These are phyloP conservation scores for Glareola pratincola DNA, from an alignment of 2,113 vertebrate species.

Conservation along the genomic window DNA sequence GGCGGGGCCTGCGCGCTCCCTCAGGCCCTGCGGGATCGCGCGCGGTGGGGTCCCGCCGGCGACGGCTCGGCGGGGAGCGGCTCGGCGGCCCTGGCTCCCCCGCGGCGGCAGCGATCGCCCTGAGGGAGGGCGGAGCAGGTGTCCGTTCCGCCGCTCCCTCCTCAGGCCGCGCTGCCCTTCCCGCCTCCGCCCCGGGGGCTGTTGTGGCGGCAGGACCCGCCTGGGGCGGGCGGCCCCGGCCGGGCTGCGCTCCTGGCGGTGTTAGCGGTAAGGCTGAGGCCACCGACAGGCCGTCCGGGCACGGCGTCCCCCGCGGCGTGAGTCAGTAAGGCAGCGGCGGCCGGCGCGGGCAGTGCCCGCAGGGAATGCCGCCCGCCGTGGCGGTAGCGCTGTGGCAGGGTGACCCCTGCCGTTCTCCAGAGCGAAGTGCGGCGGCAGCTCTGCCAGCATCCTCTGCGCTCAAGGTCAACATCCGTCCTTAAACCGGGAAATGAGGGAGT, in stretches of 20 bases:
- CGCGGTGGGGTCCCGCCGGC: too few species aligned
- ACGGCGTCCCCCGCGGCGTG: accelerated
- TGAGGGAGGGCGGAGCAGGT: not conserved
- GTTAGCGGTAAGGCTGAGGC: not conserved
- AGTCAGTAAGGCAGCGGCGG: not conserved
- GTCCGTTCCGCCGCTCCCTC: not conserved
- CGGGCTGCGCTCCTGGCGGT: too few species aligned
- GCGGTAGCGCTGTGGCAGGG: not conserved
- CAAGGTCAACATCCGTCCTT: not conserved
- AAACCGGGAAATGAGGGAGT: accelerated
- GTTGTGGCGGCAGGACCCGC: not conserved
- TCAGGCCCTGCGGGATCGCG: not conserved
- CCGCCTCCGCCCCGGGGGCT: not conserved
- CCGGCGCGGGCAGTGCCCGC: accelerated
- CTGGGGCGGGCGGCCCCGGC: not conserved
- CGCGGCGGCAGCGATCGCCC: not conserved
- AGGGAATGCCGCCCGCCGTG: accelerated
- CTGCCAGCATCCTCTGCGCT: accelerated
- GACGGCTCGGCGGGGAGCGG: not conserved
- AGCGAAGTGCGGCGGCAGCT: accelerated
- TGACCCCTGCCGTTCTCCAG: not conserved
- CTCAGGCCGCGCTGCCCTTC: not conserved
- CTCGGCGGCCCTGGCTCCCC: too few species aligned
- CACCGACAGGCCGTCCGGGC: accelerated
- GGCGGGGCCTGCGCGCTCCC: not conserved